These are phyloP conservation scores for Turritopsis dohrnii DNA, from an alignment of 30 jellyfish, hydroid and myxozoan species.

Conservation along the genomic window DNA sequence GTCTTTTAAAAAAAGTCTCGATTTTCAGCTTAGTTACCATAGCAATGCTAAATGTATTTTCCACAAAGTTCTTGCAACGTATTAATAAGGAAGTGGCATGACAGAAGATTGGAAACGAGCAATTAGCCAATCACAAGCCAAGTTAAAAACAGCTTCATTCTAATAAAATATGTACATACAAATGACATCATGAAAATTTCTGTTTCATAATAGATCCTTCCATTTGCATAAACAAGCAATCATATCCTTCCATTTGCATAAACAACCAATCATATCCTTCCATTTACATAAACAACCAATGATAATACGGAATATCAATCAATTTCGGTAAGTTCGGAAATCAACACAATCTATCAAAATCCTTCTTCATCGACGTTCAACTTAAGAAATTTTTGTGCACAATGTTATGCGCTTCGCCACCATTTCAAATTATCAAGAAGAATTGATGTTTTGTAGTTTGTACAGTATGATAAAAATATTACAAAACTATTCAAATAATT, in stretches of 20 bases:
- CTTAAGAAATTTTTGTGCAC: not conserved
- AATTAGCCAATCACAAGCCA: not conserved
- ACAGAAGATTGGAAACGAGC: not conserved
- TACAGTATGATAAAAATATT: no score
- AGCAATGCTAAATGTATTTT: not conserved
- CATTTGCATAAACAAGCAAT: not conserved
- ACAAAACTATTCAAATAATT: not conserved
- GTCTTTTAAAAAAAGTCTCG: no score
- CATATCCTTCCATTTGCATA: not conserved
- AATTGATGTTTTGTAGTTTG: not conserved
- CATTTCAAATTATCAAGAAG: not conserved
- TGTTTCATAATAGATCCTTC: not conserved
- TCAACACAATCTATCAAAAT: not conserved
- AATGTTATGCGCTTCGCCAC: not conserved
- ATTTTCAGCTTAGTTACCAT: no score
- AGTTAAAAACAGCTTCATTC: not conserved
- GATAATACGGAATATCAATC: not conserved
- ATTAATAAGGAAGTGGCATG: not conserved
- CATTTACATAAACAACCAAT: not conserved
- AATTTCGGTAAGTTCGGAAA: not conserved
- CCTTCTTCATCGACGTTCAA: not conserved
- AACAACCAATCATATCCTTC: not conserved
- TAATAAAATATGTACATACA: no score
- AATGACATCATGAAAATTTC: not conserved
- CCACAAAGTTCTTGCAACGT: not conserved